Evolutionary conservation across 23 tunicate species (phyloP).

Genomic region (Trididemnum miniatum): DNA sequence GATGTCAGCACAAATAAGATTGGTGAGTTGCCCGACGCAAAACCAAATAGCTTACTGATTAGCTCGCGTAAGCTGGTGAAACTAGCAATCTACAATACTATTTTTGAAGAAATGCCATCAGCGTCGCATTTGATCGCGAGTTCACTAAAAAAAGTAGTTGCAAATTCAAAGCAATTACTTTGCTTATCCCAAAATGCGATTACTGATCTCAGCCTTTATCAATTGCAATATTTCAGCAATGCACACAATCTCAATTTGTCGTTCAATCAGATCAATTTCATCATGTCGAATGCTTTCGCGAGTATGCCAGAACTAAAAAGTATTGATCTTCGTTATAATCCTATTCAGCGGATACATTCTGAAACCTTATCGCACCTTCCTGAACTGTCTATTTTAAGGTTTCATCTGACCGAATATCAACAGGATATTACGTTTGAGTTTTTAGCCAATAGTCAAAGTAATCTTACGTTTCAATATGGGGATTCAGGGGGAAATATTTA

Average conservation of each 20-base stretch:
- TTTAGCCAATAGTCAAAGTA: neutral
- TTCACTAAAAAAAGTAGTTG: neutral
- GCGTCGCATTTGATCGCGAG: neutral
- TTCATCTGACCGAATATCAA: neutral
- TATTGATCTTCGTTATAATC: slow-evolving; percentile 5
- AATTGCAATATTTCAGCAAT: neutral
- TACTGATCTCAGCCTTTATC: neutral
- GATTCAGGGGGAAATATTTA: neutral
- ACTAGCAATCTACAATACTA: neutral
- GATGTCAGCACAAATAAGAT: neutral
- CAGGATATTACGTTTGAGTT: neutral
- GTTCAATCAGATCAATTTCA: slow-evolving; percentile 10
- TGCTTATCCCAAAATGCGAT: too few species aligned
- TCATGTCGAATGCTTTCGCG: neutral
- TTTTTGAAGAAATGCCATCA: neutral
- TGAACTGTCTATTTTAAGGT: neutral
- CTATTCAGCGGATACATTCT: neutral
- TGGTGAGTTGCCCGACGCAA: neutral
- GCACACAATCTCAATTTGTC: neutral
- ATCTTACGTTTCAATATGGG: neutral
- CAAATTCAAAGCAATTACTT: neutral
- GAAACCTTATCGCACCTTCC: neutral
- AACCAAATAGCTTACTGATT: neutral
- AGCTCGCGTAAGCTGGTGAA: neutral
- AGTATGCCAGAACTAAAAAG: neutral